A percentile compares a stretch with the other conserved stretches of the same genome.
phyloP scores from a whole-genome alignment of 2,113 vertebrate genomes.

The Thalassoma bifasciatum region DNA sequence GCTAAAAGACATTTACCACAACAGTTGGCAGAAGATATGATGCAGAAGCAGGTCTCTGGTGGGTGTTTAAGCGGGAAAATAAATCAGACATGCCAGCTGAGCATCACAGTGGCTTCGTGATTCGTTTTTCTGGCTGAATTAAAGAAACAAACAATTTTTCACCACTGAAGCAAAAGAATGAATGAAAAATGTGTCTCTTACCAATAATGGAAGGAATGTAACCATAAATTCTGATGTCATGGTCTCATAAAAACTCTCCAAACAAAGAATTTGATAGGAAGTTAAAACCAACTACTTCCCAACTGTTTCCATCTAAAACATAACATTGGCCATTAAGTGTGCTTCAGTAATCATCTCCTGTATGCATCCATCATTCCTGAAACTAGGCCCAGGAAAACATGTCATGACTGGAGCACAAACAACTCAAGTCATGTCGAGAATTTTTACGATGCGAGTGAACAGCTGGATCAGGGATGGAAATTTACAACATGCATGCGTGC shows the following conservation, averaged over 20 bases:
- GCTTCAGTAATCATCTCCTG: no score
- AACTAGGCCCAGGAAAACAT: no score
- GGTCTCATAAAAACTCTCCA: no score
- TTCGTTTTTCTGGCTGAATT: not conserved
- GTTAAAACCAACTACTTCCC: no score
- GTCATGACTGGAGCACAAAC: no score
- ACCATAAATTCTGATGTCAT: no score
- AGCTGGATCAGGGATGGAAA: constrained; percentile 46
- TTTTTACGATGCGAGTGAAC: constrained; percentile 11
- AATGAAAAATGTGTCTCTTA: no score
- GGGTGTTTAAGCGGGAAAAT: not conserved
- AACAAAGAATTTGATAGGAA: no score
- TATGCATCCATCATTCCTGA: no score
- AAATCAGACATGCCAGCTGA: not conserved
- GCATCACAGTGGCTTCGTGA: not conserved
- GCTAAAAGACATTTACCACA: not conserved
- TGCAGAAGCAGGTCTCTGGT: not conserved
- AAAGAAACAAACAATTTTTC: not conserved
- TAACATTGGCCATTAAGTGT: no score
- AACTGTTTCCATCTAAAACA: no score
- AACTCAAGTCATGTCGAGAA: not conserved
- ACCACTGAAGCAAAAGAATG: not conserved
- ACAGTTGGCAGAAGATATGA: not conserved
- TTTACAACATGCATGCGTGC: constrained; percentile 6
- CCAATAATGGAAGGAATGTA: no score